Evolutionary conservation across 2,888 invertebrate species (phyloP).

Genomic region (Dendrolimus houi): DNA sequence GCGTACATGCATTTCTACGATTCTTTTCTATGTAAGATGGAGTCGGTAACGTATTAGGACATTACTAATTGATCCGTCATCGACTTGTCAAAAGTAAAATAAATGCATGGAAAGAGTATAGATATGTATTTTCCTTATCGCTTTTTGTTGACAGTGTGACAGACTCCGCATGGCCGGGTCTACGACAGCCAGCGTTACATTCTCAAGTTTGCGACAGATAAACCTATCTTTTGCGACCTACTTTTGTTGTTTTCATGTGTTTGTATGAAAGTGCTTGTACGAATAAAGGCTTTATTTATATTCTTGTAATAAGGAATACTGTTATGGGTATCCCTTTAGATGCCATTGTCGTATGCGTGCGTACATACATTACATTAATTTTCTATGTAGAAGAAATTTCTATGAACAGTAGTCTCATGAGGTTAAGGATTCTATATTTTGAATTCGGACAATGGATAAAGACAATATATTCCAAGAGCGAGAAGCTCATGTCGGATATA

Average conservation of each 20-base stretch:
- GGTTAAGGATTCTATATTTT: no score
- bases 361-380: not conserved
- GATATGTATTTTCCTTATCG: not conserved
- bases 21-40: no score
- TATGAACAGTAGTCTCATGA: no score
- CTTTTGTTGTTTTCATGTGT: not conserved
- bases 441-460: no score
- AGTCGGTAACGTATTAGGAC: no score
- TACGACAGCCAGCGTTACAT: conserved; percentile 1
- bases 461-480: no score
- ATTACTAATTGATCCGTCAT: no score
- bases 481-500: no score
- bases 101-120: no score
- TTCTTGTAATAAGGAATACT: not conserved
- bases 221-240: conserved; percentile 4
- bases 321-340: not conserved
- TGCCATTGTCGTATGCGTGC: not conserved
- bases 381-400: no score
- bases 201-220: conserved; percentile 4
- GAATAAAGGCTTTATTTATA: not conserved
- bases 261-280: not conserved
- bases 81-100: no score
- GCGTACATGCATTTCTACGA: no score
- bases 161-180: not conserved
- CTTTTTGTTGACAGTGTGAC: not conserved